These are phyloP conservation scores for Calliphora vicina DNA, from an alignment of 1,140 invertebrate species.

Conservation along the genomic window DNA sequence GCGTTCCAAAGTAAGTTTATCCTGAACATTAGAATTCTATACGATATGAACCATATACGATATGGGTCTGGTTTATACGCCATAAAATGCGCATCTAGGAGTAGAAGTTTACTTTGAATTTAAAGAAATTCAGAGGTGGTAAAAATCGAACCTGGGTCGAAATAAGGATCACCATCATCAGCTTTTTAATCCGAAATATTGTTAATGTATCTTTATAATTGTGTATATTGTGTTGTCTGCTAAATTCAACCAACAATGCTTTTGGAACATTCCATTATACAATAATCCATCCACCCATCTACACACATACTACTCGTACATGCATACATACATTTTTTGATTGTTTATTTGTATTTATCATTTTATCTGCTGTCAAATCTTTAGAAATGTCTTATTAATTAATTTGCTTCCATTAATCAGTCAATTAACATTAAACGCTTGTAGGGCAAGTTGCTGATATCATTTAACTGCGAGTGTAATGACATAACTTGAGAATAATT, in stretches of 20 bases:
- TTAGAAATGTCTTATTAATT: not conserved
- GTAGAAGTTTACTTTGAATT: too few relatives aligned
- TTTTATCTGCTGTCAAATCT: slow-evolving; percentile 35
- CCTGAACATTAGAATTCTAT: too few relatives aligned
- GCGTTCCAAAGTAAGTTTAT: too few relatives aligned
- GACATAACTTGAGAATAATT: too few relatives aligned
- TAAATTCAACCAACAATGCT: not conserved
- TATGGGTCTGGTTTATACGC: too few relatives aligned
- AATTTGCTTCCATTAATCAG: not conserved
- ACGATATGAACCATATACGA: too few relatives aligned
- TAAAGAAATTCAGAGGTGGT: too few relatives aligned
- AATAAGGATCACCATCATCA: not conserved
- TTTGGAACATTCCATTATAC: not conserved
- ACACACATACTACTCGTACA: not conserved
- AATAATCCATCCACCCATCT: not conserved
- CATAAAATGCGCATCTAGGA: too few relatives aligned
- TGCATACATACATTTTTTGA: not conserved
- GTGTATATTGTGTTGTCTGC: not conserved
- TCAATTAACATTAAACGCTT: not conserved
- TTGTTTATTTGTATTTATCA: not conserved
- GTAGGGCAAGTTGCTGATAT: not conserved
- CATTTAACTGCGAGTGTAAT: too few relatives aligned
- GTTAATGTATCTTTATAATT: not conserved
- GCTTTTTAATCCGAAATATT: not conserved
- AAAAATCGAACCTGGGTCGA: too few relatives aligned